phyloP scores from a whole-genome alignment of 1,140 invertebrate genomes.

The Danaus melanippus region DNA sequence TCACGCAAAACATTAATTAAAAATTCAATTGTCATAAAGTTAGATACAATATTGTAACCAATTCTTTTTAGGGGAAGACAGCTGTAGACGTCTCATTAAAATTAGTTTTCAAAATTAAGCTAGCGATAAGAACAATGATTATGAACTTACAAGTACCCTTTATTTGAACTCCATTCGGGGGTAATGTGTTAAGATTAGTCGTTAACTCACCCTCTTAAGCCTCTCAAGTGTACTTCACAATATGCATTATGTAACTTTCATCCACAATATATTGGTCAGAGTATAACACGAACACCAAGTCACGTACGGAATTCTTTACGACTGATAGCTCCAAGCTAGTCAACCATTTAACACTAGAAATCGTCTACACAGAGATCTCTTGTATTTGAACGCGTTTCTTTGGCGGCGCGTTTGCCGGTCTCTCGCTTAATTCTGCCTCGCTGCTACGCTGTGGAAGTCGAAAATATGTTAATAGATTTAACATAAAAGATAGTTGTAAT shows the following conservation, averaged over 20 bases:
- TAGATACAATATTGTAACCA: constrained; percentile 2
- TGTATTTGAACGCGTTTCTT: constrained; percentile 66
- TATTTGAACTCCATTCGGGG: too few species aligned
- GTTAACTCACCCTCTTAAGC: constrained; percentile 8
- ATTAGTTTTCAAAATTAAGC: too few species aligned
- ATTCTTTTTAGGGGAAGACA: too few species aligned
- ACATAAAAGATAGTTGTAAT: too few species aligned
- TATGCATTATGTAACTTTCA: neutral
- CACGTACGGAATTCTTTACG: neutral
- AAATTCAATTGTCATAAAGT: constrained; percentile 3
- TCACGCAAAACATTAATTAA: neutral
- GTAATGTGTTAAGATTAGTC: constrained; percentile 3
- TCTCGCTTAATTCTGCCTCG: constrained; percentile 55
- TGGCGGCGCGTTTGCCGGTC: constrained; percentile 37
- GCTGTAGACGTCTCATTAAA: too few species aligned
- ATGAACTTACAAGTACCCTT: too few species aligned
- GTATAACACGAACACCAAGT: constrained; percentile 1
- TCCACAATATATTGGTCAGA: constrained; percentile 7
- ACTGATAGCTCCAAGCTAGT: neutral
- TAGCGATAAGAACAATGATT: too few species aligned
- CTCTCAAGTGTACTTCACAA: constrained; percentile 6
- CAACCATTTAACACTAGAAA: constrained; percentile 21
- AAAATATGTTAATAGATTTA: constrained; percentile 37
- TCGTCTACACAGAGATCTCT: constrained; percentile 64
- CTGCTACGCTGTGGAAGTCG: constrained; percentile 65